These are phyloP conservation scores for Zingel zingel DNA, from an alignment of 2,113 vertebrate species.

Conservation along the genomic window DNA sequence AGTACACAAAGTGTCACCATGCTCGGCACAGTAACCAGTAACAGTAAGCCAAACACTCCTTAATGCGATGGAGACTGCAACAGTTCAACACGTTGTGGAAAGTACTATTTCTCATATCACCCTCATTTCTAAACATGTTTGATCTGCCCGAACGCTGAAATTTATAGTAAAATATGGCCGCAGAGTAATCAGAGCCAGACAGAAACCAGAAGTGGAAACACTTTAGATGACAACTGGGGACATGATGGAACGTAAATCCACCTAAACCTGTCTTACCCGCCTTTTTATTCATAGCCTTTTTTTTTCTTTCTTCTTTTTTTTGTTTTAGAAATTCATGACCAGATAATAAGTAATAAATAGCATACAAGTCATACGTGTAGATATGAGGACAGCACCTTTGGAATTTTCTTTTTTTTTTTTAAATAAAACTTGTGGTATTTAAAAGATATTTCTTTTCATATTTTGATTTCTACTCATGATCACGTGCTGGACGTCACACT, in stretches of 20 bases:
- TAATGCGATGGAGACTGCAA: slow-evolving; percentile 18
- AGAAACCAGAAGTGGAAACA: slow-evolving; percentile 64
- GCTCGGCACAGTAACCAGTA: slow-evolving; percentile 6
- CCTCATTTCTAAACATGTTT: slow-evolving; percentile 48
- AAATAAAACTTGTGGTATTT: too few species aligned
- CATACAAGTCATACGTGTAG: background rate
- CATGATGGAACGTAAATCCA: slow-evolving; percentile 46
- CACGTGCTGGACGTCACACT: background rate
- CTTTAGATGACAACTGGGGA: slow-evolving; percentile 62
- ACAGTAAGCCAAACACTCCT: slow-evolving; percentile 28
- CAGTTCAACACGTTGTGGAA: slow-evolving; percentile 42
- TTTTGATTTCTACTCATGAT: background rate
- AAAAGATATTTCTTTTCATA: background rate
- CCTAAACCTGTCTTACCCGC: slow-evolving; percentile 25
- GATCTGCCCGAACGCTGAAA: slow-evolving; percentile 47
- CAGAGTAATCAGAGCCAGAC: slow-evolving; percentile 52
- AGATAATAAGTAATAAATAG: background rate
- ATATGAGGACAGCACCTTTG: background rate
- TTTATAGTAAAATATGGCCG: slow-evolving; percentile 50
- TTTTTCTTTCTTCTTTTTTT: background rate
- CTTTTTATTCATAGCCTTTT: slow-evolving; percentile 11
- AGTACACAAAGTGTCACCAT: slow-evolving; percentile 28
- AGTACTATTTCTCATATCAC: slow-evolving; percentile 43
- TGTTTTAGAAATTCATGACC: background rate
- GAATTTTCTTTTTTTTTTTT: too few species aligned